Base-by-base conservation (phyloP, 2,888 invertebrate species). In the Dryococelus australis region DNA sequence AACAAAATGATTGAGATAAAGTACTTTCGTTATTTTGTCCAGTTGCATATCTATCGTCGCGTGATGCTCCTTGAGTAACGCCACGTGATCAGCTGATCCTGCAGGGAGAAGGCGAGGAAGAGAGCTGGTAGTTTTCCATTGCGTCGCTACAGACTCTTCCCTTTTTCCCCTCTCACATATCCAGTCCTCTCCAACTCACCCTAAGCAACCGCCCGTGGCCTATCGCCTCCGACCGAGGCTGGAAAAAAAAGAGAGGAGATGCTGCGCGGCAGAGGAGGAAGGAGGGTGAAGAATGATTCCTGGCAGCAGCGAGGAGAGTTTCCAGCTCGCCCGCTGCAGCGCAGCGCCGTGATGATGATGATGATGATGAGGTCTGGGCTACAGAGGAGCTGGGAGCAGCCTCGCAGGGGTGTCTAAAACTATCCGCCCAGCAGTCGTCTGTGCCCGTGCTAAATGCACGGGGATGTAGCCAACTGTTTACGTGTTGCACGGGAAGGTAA, bases 201-300 rank as follows among this genome's bases (percentile, higher is more conserved):
- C 47, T 47, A 16, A 47, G 47, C 47, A 47, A 47, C 47, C 47
- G 47, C 47, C 47, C 47, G 47, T 47, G 47, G 47, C 47, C 47
- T 47, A 47, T 47, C 47, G 47, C 47, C 47, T 16, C 47, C 47
- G 47, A 47, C 47, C 47, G 47, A 47, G 47, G 47, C 47, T 5
- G 12, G 16, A 47, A 47, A 47, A 47, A 47, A 47, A 47, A 16
- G 8, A 16, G 47, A 16, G 47, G 8, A 5, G 65, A n/a, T 65
- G 65, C 20, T 5, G 65, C 5, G 13, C 8, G 65, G 65, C 10
- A 24, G 65, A n/a, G 65, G n/a, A n/a, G 65, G 24, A n/a, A n/a
- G 65, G 65, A n/a, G 65, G n/a, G 65, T 20, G n/a, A 65, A n/a
- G 65, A 65, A n/a, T n/a, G 65, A 65, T n/a, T 65, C 65, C 65